Base-by-base conservation (phyloP, 92 coral and sea anemone genomes). In the Ricordea florida region DNA sequence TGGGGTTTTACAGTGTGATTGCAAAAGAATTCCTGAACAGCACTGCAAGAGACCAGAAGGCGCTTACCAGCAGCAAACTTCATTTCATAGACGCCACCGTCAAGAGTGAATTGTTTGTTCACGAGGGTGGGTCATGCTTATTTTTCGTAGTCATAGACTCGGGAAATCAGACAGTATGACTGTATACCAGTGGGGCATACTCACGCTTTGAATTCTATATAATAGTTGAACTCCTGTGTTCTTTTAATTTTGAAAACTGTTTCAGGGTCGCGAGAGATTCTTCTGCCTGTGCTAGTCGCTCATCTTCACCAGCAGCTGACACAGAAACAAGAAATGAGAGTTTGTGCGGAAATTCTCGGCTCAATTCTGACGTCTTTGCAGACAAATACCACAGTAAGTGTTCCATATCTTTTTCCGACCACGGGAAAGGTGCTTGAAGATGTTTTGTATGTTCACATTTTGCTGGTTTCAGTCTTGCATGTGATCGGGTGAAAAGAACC, bases 261-360 rank as follows among this genome's bases (percentile, higher is more conserved):
- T 80, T 32, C 79, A 94, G 98, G 87, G 64, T 83, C 98, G 7
- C 66, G 98, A 31, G 66, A 62, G 38, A 82, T 87, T 27, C 48
- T 94, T 28, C 41, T 94, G 86, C 98, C 98, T 3, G 60, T 90
- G 32, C 80, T 94, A 6, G 92, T 94, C 59, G 35, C 82, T 45
- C 83, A 86, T 66, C 76, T 94, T 57, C 97, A 94, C 25, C 75
- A 81, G 59, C 97, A 92, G 49, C 77, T 94, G 44, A 62, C 83
- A 7, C 97, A 86, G 45, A 92, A 94, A 40, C 91, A 92, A 66
- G 98, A 94, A 55, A 87, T 94, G 97, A 93, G 83, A 76, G 83
- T 87, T 10, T 94, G 98, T 43, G 98, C 97, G 0, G 97, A 89
- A 36, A 86, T 89, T 16, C 89, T 94, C 18, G 98, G 97, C 50